Conservation (phyloP, 37 sponge, comb jelly and placozoan genomes). For the Haliclona indistincta region DNA sequence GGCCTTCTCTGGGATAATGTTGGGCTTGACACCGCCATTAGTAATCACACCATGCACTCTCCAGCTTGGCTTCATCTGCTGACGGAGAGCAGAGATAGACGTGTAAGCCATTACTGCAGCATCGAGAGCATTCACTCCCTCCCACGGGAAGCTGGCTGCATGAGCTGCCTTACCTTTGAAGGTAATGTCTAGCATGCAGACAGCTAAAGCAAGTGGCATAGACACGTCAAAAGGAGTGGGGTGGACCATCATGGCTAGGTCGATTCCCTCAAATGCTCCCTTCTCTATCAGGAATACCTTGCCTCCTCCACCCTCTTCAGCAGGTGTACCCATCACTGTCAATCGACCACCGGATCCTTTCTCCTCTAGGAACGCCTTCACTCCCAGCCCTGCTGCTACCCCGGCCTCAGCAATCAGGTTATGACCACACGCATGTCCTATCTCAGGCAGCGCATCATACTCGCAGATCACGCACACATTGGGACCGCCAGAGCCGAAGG, state of each 20-base stretch:
- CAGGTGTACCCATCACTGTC: slow-evolving; percentile 87
- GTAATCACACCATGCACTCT: slow-evolving; percentile 77
- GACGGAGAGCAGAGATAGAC: slow-evolving; percentile 73
- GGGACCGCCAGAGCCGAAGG: slow-evolving; percentile 47
- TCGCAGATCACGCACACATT: slow-evolving; percentile 80
- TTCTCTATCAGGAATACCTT: slow-evolving; percentile 72
- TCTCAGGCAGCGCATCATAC: slow-evolving; percentile 85
- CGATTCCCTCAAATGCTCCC: slow-evolving; percentile 69
- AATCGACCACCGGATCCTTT: slow-evolving; percentile 41
- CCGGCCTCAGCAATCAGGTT: slow-evolving; percentile 87
- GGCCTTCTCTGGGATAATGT: slow-evolving; percentile 70
- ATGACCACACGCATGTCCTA: slow-evolving; percentile 92
- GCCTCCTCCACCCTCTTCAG: slow-evolving; percentile 87
- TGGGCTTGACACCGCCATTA: slow-evolving; percentile 65
- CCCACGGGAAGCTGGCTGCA: slow-evolving; percentile 84
- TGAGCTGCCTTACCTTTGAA: slow-evolving; percentile 78
- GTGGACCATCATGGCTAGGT: slow-evolving; percentile 94
- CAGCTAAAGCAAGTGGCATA: slow-evolving; percentile 20
- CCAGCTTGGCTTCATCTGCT: slow-evolving; percentile 83
- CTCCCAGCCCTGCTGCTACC: slow-evolving; percentile 76
- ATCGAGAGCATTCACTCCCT: slow-evolving; percentile 85
- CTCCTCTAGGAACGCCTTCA: slow-evolving; percentile 75
- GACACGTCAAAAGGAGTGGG: slow-evolving; percentile 48
- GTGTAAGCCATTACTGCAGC: slow-evolving; percentile 87
- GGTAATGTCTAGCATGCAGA: slow-evolving; percentile 13